Conservation (phyloP, 2,113 vertebrate species). For the Serranochromis macrocephalus region DNA sequence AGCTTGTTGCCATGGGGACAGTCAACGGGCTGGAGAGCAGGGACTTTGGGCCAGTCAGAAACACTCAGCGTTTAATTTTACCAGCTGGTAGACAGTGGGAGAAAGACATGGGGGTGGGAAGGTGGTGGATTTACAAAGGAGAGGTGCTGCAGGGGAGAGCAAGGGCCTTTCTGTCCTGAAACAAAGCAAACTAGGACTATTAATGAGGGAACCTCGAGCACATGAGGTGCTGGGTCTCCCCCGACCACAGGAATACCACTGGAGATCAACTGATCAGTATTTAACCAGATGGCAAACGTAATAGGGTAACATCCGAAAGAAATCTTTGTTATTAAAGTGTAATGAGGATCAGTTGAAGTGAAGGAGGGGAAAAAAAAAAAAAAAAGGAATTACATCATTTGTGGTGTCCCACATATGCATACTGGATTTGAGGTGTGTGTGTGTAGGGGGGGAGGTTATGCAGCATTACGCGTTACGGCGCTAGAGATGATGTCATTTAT, state of each 20-base stretch:
- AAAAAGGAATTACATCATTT: slow-evolving; percentile 41
- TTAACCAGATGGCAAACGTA: background rate
- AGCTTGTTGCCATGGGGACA: slow-evolving; percentile 77
- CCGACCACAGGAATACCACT: background rate
- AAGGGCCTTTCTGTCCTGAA: slow-evolving; percentile 32
- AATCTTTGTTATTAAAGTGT: background rate
- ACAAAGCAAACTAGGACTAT: slow-evolving; percentile 14
- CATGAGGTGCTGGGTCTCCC: background rate
- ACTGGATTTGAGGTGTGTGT: slow-evolving; percentile 9
- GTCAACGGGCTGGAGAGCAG: slow-evolving; percentile 66
- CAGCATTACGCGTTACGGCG: slow-evolving; percentile 48
- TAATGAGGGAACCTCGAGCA: background rate
- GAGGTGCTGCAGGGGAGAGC: background rate
- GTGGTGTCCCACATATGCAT: slow-evolving; percentile 31
- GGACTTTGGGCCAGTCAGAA: slow-evolving; percentile 67
- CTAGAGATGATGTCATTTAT: slow-evolving; percentile 66
- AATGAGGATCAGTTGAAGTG: background rate
- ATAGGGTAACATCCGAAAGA: background rate
- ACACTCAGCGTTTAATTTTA: slow-evolving; percentile 66
- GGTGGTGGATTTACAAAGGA: slow-evolving; percentile 21
- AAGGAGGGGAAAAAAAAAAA: background rate
- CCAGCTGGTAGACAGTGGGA: slow-evolving; percentile 56
- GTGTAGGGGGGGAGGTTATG: background rate
- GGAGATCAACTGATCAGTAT: background rate
- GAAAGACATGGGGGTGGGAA: slow-evolving; percentile 11